Percentiles rank a stretch among this genome's conserved stretches.
phyloP scores from a whole-genome alignment of 2,888 invertebrate genomes.

The Acleris holmiana region DNA sequence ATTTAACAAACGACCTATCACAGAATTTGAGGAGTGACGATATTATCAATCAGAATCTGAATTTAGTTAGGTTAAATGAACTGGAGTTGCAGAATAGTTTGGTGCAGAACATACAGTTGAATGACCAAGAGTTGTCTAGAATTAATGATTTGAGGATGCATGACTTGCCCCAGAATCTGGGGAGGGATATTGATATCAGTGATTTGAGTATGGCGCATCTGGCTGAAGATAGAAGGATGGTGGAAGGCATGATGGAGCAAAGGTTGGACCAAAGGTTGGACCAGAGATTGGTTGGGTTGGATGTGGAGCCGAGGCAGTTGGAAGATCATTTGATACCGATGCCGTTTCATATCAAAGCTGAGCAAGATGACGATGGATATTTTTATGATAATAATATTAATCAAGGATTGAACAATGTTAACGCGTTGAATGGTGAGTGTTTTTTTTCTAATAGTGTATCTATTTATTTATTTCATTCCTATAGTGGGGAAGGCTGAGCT shows the following conservation, averaged over 20 bases:
- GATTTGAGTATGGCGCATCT: constrained; percentile 26
- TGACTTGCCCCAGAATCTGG: constrained; percentile 47
- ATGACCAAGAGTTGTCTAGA: constrained; percentile 57
- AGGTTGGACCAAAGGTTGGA: constrained; percentile 49
- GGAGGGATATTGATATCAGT: constrained; percentile 44
- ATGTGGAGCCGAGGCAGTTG: constrained; percentile 49
- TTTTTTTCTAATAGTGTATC: not conserved
- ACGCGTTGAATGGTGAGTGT: constrained; percentile 62
- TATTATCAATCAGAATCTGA: constrained; percentile 45
- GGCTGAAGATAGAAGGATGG: constrained; percentile 28
- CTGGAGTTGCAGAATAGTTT: constrained; percentile 62
- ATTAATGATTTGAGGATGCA: constrained; percentile 36
- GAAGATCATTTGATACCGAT: constrained; percentile 63
- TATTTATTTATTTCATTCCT: no score
- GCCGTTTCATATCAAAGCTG: constrained; percentile 74
- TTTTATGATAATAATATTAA: constrained; percentile 68
- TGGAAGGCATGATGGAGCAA: constrained; percentile 44
- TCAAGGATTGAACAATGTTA: constrained; percentile 54
- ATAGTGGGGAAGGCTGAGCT: no score
- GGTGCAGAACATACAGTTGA: constrained; percentile 54
- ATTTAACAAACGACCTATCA: constrained; percentile 48
- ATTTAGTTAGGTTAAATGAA: constrained; percentile 47
- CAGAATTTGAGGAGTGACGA: constrained; percentile 37
- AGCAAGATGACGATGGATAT: constrained; percentile 74
- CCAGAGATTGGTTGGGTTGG: constrained; percentile 46